phyloP scores from a whole-genome alignment of 2,888 invertebrate species.

The Priocnemis perturbator region DNA sequence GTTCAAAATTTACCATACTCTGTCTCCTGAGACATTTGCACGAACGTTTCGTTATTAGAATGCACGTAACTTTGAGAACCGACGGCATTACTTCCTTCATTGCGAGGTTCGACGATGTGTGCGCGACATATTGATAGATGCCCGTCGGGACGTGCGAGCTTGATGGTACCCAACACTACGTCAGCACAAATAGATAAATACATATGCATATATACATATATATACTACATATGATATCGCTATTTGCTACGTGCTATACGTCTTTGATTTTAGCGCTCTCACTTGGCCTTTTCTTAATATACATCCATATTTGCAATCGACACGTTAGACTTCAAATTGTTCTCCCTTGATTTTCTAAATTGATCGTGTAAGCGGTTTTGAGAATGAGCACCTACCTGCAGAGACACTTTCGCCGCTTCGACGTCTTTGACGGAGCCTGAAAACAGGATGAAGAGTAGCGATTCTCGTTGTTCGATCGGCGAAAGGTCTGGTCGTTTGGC shows the following conservation, averaged over 20 bases:
- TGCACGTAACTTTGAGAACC: too few relatives aligned
- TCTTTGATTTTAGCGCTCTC: conserved; percentile 43
- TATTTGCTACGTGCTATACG: conserved; percentile 44
- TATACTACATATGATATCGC: conserved; percentile 8
- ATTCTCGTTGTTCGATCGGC: conserved; percentile 24
- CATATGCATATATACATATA: conserved; percentile 13
- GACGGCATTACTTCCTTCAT: too few relatives aligned
- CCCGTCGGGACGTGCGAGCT: too few relatives aligned
- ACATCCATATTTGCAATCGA: conserved; percentile 20
- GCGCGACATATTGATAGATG: too few relatives aligned
- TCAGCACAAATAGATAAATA: conserved; percentile 9
- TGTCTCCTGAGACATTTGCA: too few relatives aligned
- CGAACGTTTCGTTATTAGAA: too few relatives aligned
- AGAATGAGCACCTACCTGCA: conserved; percentile 2
- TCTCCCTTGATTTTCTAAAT: conserved; percentile 18
- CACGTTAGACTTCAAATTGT: not conserved
- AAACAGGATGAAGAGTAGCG: not conserved
- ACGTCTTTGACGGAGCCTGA: conserved; percentile 12
- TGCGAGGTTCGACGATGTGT: too few relatives aligned
- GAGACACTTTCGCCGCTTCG: conserved; percentile 22
- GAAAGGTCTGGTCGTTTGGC: conserved; percentile 22
- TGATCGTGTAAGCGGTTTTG: conserved; percentile 17
- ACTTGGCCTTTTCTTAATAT: conserved; percentile 48
- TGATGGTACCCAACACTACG: not conserved
- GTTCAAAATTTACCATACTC: too few relatives aligned